A percentile compares a stretch with the other conserved stretches of the same genome.
Conservation (phyloP, 2,113 vertebrate genomes). For the Elephas maximus region DNA sequence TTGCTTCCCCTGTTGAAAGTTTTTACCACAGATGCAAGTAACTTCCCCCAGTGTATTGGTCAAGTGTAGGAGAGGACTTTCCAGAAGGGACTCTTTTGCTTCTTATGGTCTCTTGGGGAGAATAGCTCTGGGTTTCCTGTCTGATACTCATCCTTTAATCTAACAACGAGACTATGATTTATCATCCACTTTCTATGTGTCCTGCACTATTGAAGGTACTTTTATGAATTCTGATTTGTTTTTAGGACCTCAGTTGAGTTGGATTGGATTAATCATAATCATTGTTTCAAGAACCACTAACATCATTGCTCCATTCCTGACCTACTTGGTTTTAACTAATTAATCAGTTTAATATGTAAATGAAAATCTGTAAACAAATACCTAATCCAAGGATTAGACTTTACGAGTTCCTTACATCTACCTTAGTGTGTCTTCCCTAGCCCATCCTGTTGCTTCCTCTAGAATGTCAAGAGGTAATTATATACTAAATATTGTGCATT, state of each 20-base stretch:
- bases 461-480: neutral
- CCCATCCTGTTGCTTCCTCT: neutral
- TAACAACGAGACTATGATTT: neutral
- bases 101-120: neutral
- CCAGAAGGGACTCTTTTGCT: neutral
- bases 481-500: neutral
- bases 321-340: neutral
- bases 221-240: neutral
- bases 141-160: neutral
- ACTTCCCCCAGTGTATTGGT: neutral
- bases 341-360: neutral
- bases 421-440: neutral
- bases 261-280: neutral
- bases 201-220: neutral
- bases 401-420: neutral
- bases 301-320: neutral
- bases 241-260: neutral
- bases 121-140: neutral
- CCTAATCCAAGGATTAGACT: neutral
- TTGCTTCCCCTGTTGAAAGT: neutral
- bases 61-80: neutral
- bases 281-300: neutral
- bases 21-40: neutral
- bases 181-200: neutral
- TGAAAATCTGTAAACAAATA: neutral